phyloP scores from a whole-genome alignment of 2,113 vertebrate genomes.

The Leucoraja erinaceus region DNA sequence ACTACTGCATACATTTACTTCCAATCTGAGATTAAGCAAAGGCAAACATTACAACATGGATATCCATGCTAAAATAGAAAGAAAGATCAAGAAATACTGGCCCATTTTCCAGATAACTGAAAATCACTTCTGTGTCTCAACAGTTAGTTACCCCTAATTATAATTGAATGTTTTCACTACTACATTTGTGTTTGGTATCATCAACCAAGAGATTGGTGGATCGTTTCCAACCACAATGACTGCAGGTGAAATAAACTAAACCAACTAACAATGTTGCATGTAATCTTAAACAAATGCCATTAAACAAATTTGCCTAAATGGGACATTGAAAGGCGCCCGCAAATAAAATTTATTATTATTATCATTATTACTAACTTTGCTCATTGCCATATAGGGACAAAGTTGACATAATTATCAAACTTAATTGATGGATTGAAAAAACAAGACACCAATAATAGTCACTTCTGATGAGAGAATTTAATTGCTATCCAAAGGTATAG shows the following conservation, averaged over 20 bases:
- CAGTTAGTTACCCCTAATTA: neutral
- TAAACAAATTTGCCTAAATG: no score
- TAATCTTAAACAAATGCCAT: neutral
- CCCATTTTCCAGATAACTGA: neutral
- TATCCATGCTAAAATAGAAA: neutral
- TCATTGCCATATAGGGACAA: neutral
- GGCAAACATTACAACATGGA: neutral
- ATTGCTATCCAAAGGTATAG: neutral
- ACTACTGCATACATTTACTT: neutral
- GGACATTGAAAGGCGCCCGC: no score
- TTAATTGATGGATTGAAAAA: neutral
- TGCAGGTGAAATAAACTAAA: no score
- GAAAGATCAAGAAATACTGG: neutral
- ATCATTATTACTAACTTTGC: neutral
- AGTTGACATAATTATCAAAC: neutral
- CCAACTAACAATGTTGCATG: neutral
- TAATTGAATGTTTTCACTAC: neutral
- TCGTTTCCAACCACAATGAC: neutral
- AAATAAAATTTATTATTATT: no score
- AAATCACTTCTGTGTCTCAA: neutral
- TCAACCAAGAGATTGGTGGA: neutral
- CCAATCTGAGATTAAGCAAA: neutral
- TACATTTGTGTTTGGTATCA: neutral
- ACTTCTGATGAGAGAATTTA: neutral
- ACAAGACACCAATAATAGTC: neutral